Evolutionary conservation across 2,888 invertebrate genomes (phyloP).

Genomic region (Nomada flava): DNA sequence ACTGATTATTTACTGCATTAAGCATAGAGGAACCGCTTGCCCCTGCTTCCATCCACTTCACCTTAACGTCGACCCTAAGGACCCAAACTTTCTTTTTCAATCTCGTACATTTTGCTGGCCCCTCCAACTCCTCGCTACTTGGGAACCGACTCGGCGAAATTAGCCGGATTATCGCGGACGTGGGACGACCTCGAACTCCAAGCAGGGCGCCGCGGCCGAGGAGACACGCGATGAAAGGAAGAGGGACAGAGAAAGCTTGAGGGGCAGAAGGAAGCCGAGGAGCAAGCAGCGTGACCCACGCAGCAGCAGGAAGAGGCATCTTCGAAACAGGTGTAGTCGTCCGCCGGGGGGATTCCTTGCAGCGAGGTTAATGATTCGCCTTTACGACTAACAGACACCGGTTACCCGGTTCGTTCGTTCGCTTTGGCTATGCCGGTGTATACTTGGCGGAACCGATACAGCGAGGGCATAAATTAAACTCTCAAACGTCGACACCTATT

Average conservation of each 20-base stretch:
- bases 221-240: conserved; percentile 12
- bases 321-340: conserved; percentile 70
- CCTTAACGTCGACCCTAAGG: no score
- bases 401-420: conserved; percentile 43
- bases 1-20: no score
- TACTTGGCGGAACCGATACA: neutral
- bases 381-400: conserved; percentile 64
- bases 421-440: conserved; percentile 25
- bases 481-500: no score
- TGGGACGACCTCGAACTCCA: conserved; percentile 66
- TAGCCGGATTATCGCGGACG: conserved; percentile 68
- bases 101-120: conserved; percentile 58
- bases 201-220: neutral
- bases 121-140: conserved; percentile 47
- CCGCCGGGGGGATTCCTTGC: conserved; percentile 49
- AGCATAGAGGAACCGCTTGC: no score
- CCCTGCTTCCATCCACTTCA: no score
- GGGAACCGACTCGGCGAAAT: conserved; percentile 62
- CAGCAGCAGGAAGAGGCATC: conserved; percentile 61
- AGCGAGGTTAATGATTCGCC: conserved; percentile 71
- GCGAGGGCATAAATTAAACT: neutral
- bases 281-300: conserved; percentile 58
- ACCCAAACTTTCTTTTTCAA: conserved; percentile 15
- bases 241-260: neutral
- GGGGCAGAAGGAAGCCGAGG: conserved; percentile 22